phyloP scores from a whole-genome alignment of 2,113 vertebrate genomes.

The Mobula hypostoma region DNA sequence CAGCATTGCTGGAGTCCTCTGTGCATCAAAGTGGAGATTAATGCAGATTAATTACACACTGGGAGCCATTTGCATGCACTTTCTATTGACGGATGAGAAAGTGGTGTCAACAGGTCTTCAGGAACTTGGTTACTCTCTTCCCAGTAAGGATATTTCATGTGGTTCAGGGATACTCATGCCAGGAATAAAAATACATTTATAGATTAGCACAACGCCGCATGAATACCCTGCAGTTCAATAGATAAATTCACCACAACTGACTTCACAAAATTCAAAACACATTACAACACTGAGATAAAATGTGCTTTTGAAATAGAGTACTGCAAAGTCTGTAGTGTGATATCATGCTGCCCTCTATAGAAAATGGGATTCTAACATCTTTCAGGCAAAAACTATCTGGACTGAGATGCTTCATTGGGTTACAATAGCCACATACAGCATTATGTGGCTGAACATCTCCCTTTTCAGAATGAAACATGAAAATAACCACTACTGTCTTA shows the following conservation, averaged over 20 bases:
- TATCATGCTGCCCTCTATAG: neutral
- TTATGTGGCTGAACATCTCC: too few species aligned
- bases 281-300: neutral
- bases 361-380: neutral
- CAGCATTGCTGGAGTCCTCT: too few species aligned
- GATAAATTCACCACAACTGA: neutral
- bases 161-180: neutral
- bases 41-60: neutral
- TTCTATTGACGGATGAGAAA: neutral
- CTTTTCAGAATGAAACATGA: too few species aligned
- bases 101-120: neutral
- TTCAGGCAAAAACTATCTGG: neutral
- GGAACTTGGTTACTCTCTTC: neutral
- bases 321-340: neutral
- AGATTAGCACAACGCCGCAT: neutral
- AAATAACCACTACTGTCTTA: too few species aligned
- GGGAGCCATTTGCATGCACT: neutral
- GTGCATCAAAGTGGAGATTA: neutral
- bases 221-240: neutral
- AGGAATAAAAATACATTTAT: neutral
- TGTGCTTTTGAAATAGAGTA: neutral
- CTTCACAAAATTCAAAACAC: neutral
- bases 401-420: neutral
- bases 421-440: too few species aligned
- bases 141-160: neutral